Conservation (phyloP, 2,797 vertebrate genomes). For the Notolabrus celidotus region DNA sequence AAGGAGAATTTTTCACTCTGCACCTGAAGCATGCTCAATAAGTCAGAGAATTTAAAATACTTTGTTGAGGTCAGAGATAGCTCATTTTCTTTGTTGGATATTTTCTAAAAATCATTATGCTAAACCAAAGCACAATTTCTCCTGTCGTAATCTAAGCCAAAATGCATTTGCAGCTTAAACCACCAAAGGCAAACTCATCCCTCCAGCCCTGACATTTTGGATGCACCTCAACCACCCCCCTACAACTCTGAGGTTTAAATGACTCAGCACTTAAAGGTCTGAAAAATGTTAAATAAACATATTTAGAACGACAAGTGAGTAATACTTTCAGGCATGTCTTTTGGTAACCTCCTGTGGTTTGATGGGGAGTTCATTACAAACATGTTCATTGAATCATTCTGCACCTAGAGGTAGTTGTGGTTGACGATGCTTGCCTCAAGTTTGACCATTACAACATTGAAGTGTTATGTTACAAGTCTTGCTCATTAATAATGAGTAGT, state of each 20-base stretch:
- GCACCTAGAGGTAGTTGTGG: neutral
- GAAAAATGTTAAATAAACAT: neutral
- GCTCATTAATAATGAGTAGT: too few relatives aligned
- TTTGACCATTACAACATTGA: neutral
- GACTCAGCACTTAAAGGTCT: neutral
- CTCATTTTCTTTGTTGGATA: too few relatives aligned
- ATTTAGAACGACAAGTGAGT: too few relatives aligned
- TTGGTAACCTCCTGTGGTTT: neutral
- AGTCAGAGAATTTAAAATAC: too few relatives aligned
- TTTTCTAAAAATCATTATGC: too few relatives aligned
- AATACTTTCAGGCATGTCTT: too few relatives aligned
- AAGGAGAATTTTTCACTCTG: too few relatives aligned
- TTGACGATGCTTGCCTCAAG: neutral
- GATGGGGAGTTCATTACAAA: neutral
- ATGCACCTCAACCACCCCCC: neutral
- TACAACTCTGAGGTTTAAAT: neutral
- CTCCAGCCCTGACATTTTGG: neutral
- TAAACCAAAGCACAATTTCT: neutral
- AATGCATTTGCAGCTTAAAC: neutral
- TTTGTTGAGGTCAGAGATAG: too few relatives aligned
- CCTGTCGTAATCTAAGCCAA: neutral
- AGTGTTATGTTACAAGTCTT: too few relatives aligned
- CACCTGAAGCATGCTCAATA: too few relatives aligned
- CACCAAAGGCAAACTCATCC: too few relatives aligned
- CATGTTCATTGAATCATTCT: neutral